phyloP scores from a whole-genome alignment of 2,888 invertebrate genomes.

The Holacanthella duospinosa region DNA sequence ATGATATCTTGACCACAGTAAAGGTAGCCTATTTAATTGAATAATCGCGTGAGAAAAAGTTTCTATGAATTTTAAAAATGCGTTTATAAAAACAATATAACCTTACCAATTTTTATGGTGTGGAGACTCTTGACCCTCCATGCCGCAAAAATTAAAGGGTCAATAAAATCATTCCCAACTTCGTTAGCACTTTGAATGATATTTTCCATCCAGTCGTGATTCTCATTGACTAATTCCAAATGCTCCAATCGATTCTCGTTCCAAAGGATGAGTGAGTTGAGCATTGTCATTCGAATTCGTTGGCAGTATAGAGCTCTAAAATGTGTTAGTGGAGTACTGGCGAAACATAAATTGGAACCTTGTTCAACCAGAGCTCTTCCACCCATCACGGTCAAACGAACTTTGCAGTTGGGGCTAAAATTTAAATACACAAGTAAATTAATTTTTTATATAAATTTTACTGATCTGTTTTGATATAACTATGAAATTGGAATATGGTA shows the following conservation, averaged over 20 bases:
- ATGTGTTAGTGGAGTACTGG: constrained; percentile 31
- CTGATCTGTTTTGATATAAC: too few species aligned
- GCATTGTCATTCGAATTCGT: constrained; percentile 28
- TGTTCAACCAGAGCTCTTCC: constrained; percentile 22
- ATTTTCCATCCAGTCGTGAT: constrained; percentile 34
- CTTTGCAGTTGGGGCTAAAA: constrained; percentile 30
- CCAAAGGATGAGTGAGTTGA: constrained; percentile 35
- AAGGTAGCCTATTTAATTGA: constrained; percentile 47
- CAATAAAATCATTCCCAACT: constrained; percentile 29
- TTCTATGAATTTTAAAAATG: too few species aligned
- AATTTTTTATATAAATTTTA: not conserved
- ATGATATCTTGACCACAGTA: constrained; percentile 54
- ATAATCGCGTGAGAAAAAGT: not conserved
- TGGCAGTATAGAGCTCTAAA: constrained; percentile 34
- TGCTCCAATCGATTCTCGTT: constrained; percentile 32
- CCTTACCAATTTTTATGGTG: constrained; percentile 31
- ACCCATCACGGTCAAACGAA: constrained; percentile 31
- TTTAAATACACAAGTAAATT: not conserved
- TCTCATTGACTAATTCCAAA: constrained; percentile 33
- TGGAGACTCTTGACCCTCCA: constrained; percentile 32
- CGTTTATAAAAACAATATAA: constrained; percentile 1
- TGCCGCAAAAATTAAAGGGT: constrained; percentile 35
- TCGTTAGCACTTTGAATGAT: constrained; percentile 26
- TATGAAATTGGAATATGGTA: not conserved
- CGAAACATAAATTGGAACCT: constrained; percentile 30